These are phyloP conservation scores for Coregonus clupeaformis DNA, from an alignment of 2,113 vertebrate genomes.

Conservation along the genomic window DNA sequence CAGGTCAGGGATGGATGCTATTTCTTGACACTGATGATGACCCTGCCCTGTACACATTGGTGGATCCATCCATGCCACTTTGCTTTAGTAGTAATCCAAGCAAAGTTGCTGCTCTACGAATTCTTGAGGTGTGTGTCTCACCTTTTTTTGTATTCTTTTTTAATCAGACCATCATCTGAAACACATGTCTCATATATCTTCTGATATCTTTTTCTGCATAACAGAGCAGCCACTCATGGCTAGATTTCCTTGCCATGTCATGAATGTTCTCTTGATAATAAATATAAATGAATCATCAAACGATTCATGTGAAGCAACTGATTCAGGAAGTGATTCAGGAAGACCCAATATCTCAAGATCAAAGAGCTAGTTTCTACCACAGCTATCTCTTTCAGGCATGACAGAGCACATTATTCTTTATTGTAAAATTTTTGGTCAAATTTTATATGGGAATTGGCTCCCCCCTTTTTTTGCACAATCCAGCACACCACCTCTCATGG, in stretches of 20 bases:
- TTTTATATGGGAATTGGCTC: conserved; percentile 74
- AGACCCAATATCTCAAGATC: conserved; percentile 75
- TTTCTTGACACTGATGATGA: not conserved
- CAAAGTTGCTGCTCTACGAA: conserved; percentile 47
- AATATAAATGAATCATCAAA: conserved; percentile 15
- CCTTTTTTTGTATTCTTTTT: conserved; percentile 26
- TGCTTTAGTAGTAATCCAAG: conserved; percentile 46
- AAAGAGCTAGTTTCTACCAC: conserved; percentile 83
- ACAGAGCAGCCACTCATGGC: conserved; percentile 26
- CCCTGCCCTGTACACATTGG: not conserved
- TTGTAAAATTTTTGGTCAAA: conserved; percentile 56
- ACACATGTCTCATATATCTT: conserved; percentile 40
- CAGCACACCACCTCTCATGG: conserved; percentile 49
- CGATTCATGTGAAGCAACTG: conserved; percentile 35
- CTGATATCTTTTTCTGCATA: conserved; percentile 47
- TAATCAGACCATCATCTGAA: conserved; percentile 30
- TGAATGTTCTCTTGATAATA: conserved; percentile 22
- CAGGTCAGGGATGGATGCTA: not conserved
- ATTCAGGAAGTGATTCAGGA: conserved; percentile 5
- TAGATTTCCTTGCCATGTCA: conserved; percentile 45
- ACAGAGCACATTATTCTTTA: conserved; percentile 72
- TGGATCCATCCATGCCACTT: conserved; percentile 20
- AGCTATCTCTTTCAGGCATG: conserved; percentile 80
- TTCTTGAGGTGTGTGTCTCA: conserved; percentile 59
- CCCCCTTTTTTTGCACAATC: conserved; percentile 54